These are phyloP conservation scores for Drosophila dives DNA, from an alignment of 2,888 invertebrate genomes.

Conservation along the genomic window DNA sequence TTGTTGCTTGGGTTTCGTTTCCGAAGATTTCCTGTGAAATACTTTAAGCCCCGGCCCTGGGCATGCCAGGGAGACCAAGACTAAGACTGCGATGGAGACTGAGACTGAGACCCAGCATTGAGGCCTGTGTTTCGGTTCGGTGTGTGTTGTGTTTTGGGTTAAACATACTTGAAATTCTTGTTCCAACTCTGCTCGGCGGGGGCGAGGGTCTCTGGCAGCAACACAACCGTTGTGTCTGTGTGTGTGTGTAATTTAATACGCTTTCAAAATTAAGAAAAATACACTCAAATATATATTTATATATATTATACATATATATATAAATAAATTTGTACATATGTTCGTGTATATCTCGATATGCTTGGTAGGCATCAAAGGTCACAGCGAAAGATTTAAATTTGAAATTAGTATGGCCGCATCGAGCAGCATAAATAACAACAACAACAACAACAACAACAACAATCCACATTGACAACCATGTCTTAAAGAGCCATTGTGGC, in stretches of 20 bases:
- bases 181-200: slow-evolving; percentile 58
- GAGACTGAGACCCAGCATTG: slow-evolving; percentile 26
- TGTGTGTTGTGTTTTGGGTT: slow-evolving; percentile 71
- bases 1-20: slow-evolving; percentile 76
- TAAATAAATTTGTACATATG: slow-evolving; percentile 10
- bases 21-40: slow-evolving; percentile 81
- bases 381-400: slow-evolving; percentile 75
- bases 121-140: slow-evolving; percentile 29
- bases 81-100: slow-evolving; percentile 3
- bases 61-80: slow-evolving; percentile 44
- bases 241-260: slow-evolving; percentile 77
- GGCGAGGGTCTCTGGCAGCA: slow-evolving; percentile 26
- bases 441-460: slow-evolving; percentile 19
- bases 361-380: slow-evolving; percentile 74
- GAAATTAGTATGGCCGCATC: slow-evolving; percentile 72
- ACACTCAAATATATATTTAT: slow-evolving; percentile 37
- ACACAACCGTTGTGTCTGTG: slow-evolving; percentile 32
- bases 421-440: slow-evolving; percentile 62
- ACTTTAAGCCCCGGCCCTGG: slow-evolving; percentile 74
- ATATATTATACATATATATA: slow-evolving; percentile 18
- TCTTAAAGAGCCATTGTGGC: slow-evolving; percentile 44
- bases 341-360: slow-evolving; percentile 47
- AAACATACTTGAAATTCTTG: slow-evolving; percentile 82
- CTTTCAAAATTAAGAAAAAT: slow-evolving; percentile 79
- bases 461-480: slow-evolving; percentile 36